Base-by-base conservation (phyloP, 92 coral and sea anemone species). In the Scolanthus callimorphus region DNA sequence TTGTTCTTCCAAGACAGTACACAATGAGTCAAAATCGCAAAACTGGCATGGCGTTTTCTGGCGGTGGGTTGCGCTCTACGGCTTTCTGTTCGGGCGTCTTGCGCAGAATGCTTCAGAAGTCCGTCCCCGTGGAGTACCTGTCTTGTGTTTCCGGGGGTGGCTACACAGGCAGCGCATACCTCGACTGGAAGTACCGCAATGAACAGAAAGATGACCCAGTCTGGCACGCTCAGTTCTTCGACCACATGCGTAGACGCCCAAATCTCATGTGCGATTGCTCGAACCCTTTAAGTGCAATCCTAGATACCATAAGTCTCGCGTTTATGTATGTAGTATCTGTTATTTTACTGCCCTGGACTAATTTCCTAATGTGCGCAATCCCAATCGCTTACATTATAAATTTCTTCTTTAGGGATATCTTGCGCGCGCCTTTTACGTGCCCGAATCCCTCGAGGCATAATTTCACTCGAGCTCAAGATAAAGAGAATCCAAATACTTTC, bases 91-190 rank as follows among this genome's bases (percentile, higher is more conserved):
- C 72, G 44, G 61, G 64, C 43, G 62, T 73, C 22, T 65, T 73
- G 57, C 95, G 97, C 50, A 67, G 95, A 38, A 45, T 90, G 19
- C 84, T 90, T 1, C 95, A 90, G 39, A 76, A 78, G 39, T 38
- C 41, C 2, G 68, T 71, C 22, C 39, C 52, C 27, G 56, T 88
- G 62, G 97, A 90, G 51, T 90, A 39, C 60, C 64, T 90, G 50
- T 85, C 94, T 57, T 69, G 90, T 38, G 95, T 82, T 21, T 86
- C 97, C 12, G 97, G 97, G 39, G 97, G 97, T 17, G 97, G 97
- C 24, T 82, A 49, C 63, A 78, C 79, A 39, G 97, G 88, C 50
- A 63, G 89, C 0, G 80, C 95, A 2, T 90, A 90, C 39, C 25
- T 86, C 34, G 95, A 90, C 58, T 90, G 97, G 97, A 90, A 90